Evolutionary conservation across 2,113 vertebrate species (phyloP).

Genomic region (Eolophus roseicapilla): DNA sequence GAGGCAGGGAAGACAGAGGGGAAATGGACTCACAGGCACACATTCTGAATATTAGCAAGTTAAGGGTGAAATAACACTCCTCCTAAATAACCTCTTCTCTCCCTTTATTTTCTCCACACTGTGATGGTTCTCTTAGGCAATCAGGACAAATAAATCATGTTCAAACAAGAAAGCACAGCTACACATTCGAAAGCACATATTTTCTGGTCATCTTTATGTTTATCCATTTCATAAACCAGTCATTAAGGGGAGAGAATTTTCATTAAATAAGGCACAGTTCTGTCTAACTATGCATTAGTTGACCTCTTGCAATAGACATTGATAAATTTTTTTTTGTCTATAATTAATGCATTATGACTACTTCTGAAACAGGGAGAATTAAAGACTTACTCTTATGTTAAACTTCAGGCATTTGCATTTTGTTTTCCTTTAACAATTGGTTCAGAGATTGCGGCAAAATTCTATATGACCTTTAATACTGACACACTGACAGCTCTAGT

Average conservation of each 20-base stretch:
- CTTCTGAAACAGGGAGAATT: background rate
- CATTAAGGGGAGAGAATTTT: background rate
- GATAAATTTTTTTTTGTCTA: background rate
- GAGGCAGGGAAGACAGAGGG: background rate
- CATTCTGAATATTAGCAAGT: background rate
- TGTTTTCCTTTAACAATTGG: background rate
- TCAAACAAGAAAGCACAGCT: background rate
- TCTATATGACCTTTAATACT: background rate
- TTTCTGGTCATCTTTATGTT: background rate
- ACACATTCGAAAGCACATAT: background rate
- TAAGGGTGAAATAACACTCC: background rate
- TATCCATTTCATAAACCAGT: background rate
- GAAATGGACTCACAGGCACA: background rate
- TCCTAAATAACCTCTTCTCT: background rate
- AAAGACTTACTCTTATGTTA: background rate
- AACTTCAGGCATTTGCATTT: background rate
- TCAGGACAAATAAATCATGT: background rate
- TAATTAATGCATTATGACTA: background rate
- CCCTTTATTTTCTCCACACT: background rate
- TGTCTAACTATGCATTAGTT: background rate
- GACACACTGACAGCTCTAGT: background rate
- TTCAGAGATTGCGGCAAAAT: background rate
- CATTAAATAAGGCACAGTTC: background rate
- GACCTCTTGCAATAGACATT: background rate
- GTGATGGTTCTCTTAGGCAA: background rate